Percentiles rank a stretch among this genome's conserved stretches.
Conservation (phyloP, 2,113 vertebrate species). For the Leucosticte australis region DNA sequence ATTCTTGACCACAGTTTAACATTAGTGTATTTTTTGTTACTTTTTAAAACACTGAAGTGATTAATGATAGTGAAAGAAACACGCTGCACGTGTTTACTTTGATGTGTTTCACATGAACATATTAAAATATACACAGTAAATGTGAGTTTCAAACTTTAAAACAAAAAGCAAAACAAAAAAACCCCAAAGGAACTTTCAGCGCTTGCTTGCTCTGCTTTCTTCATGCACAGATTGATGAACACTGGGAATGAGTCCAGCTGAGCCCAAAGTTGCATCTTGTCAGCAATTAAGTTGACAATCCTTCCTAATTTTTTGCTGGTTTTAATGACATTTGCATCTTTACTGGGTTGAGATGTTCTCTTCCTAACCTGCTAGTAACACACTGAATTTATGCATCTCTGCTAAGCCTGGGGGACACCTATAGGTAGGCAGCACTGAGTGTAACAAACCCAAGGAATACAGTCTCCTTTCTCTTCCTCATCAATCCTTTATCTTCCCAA, state of each 20-base stretch:
- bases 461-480: neutral
- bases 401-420: neutral
- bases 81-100: constrained; percentile 42
- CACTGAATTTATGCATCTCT: neutral
- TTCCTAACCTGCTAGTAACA: neutral
- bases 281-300: neutral
- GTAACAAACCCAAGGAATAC: neutral
- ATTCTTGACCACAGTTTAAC: constrained; percentile 54
- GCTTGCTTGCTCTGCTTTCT: constrained; percentile 26
- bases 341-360: neutral
- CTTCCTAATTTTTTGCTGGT: neutral
- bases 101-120: constrained; percentile 53
- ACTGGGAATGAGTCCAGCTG: constrained; percentile 28
- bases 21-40: constrained; percentile 38
- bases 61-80: constrained; percentile 62
- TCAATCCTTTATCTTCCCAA: neutral
- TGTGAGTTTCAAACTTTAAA: constrained; percentile 46
- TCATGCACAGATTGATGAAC: constrained; percentile 32
- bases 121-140: constrained; percentile 59
- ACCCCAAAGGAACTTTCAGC: constrained; percentile 20
- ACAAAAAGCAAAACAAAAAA: constrained; percentile 51
- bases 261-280: neutral
- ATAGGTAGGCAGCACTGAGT: rapidly evolving
- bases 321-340: neutral
- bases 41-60: constrained; percentile 46